Conservation (phyloP, 2,888 invertebrate genomes). For the Agonopterix alstromeriana region DNA sequence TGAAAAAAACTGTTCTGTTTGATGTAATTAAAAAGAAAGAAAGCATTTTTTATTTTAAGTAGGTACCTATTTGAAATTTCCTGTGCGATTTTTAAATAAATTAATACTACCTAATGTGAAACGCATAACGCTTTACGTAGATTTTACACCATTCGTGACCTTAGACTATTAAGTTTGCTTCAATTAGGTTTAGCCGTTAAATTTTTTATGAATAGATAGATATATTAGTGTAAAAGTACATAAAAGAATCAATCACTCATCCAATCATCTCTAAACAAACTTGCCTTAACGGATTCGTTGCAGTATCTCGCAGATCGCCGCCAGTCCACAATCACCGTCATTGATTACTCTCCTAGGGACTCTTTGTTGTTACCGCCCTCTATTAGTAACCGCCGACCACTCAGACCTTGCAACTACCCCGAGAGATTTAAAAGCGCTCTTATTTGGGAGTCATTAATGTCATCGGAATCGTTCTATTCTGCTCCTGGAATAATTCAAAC, state of each 20-base stretch:
- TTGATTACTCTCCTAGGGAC: conserved; percentile 47
- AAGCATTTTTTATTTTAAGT: too few species aligned
- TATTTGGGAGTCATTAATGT: conserved; percentile 69
- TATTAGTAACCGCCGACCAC: conserved; percentile 40
- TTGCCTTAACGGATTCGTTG: conserved; percentile 22
- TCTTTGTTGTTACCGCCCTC: conserved; percentile 61
- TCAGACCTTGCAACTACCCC: conserved; percentile 36
- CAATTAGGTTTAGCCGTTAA: too few species aligned
- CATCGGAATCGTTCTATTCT: conserved; percentile 54
- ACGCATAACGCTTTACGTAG: too few species aligned
- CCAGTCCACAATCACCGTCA: conserved; percentile 37
- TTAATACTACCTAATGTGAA: too few species aligned
- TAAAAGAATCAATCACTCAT: conserved; percentile 12
- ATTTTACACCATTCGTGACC: too few species aligned
- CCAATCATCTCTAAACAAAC: conserved; percentile 32
- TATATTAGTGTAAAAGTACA: neutral
- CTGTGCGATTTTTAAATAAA: too few species aligned
- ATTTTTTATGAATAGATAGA: too few species aligned
- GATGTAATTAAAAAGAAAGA: too few species aligned
- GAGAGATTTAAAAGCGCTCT: conserved; percentile 44
- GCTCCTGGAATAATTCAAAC: conserved; percentile 44
- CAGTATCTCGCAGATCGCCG: conserved; percentile 33
- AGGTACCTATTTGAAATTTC: too few species aligned
- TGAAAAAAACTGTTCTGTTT: too few species aligned
- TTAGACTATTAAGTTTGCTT: too few species aligned